These are phyloP conservation scores for Nycticryphes semicollaris DNA, from an alignment of 2,113 vertebrate species.

Conservation along the genomic window DNA sequence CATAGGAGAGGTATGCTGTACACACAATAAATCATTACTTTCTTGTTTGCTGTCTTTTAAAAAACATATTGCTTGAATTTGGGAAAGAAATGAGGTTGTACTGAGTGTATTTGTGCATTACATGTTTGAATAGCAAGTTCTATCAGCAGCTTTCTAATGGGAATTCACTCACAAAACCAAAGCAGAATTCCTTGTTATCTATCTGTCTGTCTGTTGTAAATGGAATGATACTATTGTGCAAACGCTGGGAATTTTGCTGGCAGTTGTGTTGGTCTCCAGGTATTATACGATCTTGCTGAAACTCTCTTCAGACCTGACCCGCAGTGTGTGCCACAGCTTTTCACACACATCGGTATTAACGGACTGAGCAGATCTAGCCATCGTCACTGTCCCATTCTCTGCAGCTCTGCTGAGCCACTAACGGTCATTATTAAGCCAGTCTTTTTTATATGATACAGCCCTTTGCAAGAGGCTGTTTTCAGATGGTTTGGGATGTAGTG, in stretches of 20 bases:
- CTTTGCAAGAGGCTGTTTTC: background rate
- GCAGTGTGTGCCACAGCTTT: background rate
- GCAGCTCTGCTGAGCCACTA: background rate
- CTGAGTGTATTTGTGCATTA: background rate
- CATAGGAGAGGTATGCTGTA: conserved; percentile 69
- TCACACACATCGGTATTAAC: background rate
- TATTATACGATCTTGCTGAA: background rate
- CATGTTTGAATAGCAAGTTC: background rate
- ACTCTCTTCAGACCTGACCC: background rate
- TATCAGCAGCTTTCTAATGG: background rate
- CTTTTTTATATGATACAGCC: background rate
- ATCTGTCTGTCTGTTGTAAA: background rate
- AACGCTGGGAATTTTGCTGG: background rate
- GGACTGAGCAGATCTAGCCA: background rate
- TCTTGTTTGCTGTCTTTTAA: background rate
- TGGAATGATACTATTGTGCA: background rate
- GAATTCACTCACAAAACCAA: background rate
- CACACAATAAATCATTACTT: background rate
- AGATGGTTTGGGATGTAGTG: background rate
- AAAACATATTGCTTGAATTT: background rate
- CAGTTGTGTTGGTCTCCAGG: background rate
- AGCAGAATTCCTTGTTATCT: background rate
- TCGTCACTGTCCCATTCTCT: background rate
- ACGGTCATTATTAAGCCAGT: background rate
- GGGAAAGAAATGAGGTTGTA: background rate